Evolutionary conservation across 53 echinoderm and acorn worm genomes (phyloP).

Genomic region (Mesocentrotus franciscanus): DNA sequence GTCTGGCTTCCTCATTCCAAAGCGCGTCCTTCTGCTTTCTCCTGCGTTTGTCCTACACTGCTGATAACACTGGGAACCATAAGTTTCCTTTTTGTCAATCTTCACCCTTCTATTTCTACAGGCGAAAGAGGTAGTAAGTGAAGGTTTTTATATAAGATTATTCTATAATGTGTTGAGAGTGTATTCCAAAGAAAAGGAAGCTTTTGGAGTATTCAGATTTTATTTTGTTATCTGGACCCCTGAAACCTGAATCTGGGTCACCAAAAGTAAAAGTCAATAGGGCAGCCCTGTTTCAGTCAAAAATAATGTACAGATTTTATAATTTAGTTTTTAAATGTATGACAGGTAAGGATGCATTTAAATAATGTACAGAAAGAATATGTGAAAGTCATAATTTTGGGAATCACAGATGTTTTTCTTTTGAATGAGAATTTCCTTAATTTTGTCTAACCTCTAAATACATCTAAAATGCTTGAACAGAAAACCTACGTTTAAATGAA

Average conservation of each 20-base stretch:
- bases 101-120: constrained; percentile 53
- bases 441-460: neutral
- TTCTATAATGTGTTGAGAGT: neutral
- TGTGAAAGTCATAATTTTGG: too few relatives aligned
- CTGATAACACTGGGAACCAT: constrained; percentile 31
- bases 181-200: neutral
- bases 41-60: constrained; percentile 55
- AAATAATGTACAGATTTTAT: neutral
- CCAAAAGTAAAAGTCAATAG: too few relatives aligned
- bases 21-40: constrained; percentile 66
- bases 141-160: constrained; percentile 49
- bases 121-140: constrained; percentile 65
- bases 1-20: constrained; percentile 44
- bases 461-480: neutral
- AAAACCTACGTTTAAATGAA: neutral
- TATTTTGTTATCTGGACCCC: too few relatives aligned
- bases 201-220: neutral
- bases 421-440: too few relatives aligned
- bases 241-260: too few relatives aligned
- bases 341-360: neutral
- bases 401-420: too few relatives aligned
- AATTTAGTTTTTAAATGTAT: neutral
- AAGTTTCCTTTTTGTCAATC: constrained; percentile 45
- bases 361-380: neutral
- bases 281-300: neutral